phyloP scores from a whole-genome alignment of 2,888 invertebrate genomes.

The Seira sanloemensis region DNA sequence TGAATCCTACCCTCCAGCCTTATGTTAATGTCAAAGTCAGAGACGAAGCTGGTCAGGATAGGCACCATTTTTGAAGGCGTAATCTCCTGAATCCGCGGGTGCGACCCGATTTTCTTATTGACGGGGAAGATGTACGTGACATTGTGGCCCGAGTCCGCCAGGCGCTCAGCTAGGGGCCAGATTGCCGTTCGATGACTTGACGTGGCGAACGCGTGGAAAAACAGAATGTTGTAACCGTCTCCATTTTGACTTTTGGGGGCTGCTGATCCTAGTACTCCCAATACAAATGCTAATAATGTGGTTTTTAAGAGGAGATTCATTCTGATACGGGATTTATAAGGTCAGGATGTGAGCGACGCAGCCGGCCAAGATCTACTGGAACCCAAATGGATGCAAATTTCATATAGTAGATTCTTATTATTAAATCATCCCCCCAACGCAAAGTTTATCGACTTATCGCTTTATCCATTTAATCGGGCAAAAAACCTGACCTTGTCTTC shows the following conservation, averaged over 20 bases:
- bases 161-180: constrained; percentile 38
- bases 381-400: too few relatives aligned
- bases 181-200: constrained; percentile 35
- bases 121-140: constrained; percentile 41
- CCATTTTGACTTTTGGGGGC: background rate
- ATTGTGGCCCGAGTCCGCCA: constrained; percentile 47
- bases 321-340: background rate
- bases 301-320: background rate
- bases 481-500: background rate
- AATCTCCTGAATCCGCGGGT: constrained; percentile 34
- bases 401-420: background rate
- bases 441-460: background rate
- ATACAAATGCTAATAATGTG: background rate
- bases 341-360: background rate
- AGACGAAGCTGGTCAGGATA: background rate
- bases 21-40: constrained; percentile 34
- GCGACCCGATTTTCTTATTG: background rate
- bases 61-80: constrained; percentile 20
- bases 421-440: background rate
- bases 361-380: background rate
- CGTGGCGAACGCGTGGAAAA: constrained; percentile 28
- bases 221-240: constrained; percentile 20
- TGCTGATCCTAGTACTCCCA: background rate
- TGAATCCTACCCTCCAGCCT: constrained; percentile 1
- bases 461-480: too few relatives aligned